Base-by-base conservation (phyloP, 2,888 invertebrate species). In the Drosophila kambysellisi region DNA sequence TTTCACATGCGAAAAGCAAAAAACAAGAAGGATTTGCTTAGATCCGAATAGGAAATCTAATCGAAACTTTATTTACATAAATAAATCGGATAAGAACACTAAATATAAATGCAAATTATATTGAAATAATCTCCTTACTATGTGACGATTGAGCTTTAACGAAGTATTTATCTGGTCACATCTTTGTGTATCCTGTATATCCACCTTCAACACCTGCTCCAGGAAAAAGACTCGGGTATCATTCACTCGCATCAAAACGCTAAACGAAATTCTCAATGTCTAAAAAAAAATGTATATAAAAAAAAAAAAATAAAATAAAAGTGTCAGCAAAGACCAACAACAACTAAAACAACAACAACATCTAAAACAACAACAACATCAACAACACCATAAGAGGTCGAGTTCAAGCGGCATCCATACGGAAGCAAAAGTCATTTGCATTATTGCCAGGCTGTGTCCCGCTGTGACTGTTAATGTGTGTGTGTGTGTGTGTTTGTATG, bases 401-500 rank as follows among this genome's bases (percentile, higher is more conserved):
- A 57, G 46, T 54, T 39, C 57, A 53, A 58, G 58, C 25, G 70
- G 68, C 48, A 57, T 58, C 62, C 74, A 81, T 71, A 76, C 83
- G 83, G 77, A 85, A 83, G 86, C 76, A 64, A 79, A 83, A 88
- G 80, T 80, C 89, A 90, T 88, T 90, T 90, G 89, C 90, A 90
- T 88, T 90, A 90, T 82, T 86, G 74, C 78, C 70, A 69, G 70
- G 43, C 69, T 46, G 30, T 62, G 39, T 41, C 58, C 41, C 58
- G 52, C 60, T 48, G 70, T 37, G 61, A 43, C 48, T 46, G 51
- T 15, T 46, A 35, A 25, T 39, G n/a, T 41, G n/a, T 61, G 25
- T 54, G 43, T 50, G 39, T 57, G 54, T 53, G 48, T 41, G 68
- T 48, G 20, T 39, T 29, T 53, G 20, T 51, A 12, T 53, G 20